Evolutionary conservation across 2,888 invertebrate species (phyloP).

Genomic region (Oxytorus armatus): DNA sequence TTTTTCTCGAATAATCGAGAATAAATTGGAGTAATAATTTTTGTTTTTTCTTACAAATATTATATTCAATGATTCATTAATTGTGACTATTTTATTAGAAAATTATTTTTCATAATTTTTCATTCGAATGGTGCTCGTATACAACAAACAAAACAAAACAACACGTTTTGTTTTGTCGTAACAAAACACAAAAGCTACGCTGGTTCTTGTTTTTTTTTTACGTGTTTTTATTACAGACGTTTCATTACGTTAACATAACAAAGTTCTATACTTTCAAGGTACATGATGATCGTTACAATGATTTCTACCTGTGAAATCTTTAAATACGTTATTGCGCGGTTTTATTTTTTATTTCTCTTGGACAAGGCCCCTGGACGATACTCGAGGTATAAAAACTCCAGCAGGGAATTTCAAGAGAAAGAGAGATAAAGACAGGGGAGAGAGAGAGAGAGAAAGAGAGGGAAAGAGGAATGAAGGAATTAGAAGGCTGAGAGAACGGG

Average conservation of each 20-base stretch:
- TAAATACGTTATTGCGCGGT: constrained; percentile 79
- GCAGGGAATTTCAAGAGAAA: constrained; percentile 13
- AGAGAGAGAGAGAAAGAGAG: not conserved
- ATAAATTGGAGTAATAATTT: no score
- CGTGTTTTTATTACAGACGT: constrained; percentile 83
- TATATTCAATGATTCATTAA: not conserved
- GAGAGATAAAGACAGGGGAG: not conserved
- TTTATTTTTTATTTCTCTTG: constrained; percentile 1
- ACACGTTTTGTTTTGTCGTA: not conserved
- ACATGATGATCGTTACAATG: constrained; percentile 83
- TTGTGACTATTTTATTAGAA: no score
- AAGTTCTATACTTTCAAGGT: constrained; percentile 84
- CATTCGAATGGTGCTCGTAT: not conserved
- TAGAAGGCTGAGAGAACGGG: not conserved
- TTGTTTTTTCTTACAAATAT: no score
- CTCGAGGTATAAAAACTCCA: constrained; percentile 39
- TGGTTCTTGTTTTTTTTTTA: constrained; percentile 70
- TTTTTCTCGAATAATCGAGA: no score
- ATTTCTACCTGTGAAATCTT: constrained; percentile 83
- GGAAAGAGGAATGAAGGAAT: constrained; percentile 9
- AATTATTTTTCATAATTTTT: constrained; percentile 3
- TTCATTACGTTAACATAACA: constrained; percentile 83
- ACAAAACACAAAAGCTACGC: constrained; percentile 13
- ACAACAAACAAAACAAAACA: no score
- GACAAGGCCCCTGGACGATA: constrained; percentile 41